Evolutionary conservation across 2,888 invertebrate genomes (phyloP).

Genomic region (Protonemura montana): DNA sequence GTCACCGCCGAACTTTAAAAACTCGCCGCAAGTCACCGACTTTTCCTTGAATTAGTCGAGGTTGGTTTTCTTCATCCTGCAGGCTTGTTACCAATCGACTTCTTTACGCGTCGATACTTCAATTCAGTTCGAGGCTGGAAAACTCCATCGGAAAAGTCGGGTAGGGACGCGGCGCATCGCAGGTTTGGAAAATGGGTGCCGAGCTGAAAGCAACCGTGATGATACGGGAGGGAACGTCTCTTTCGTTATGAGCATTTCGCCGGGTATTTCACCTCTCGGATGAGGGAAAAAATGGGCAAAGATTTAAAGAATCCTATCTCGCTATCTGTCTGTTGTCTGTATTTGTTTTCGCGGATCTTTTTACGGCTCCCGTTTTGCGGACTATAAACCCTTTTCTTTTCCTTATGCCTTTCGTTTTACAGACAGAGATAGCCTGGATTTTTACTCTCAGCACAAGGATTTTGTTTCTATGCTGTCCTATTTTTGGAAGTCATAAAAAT

Average conservation of each 20-base stretch:
- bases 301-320: conserved; percentile 14
- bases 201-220: neutral
- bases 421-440: neutral
- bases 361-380: neutral
- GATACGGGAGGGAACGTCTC: neutral
- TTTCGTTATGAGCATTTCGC: conserved; percentile 35
- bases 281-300: neutral
- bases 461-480: neutral
- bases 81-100: neutral
- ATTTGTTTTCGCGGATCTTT: neutral
- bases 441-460: neutral
- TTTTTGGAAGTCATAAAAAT: neutral
- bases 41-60: neutral
- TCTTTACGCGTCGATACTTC: neutral
- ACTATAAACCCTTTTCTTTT: neutral
- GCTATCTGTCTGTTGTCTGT: neutral
- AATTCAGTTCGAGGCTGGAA: neutral
- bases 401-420: neutral
- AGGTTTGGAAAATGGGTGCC: neutral
- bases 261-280: neutral
- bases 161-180: neutral
- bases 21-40: neutral
- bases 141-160: neutral
- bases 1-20: neutral
- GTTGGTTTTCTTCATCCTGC: neutral